Conservation (phyloP, 2,888 invertebrate genomes). For the Asteroscopus sphinx region DNA sequence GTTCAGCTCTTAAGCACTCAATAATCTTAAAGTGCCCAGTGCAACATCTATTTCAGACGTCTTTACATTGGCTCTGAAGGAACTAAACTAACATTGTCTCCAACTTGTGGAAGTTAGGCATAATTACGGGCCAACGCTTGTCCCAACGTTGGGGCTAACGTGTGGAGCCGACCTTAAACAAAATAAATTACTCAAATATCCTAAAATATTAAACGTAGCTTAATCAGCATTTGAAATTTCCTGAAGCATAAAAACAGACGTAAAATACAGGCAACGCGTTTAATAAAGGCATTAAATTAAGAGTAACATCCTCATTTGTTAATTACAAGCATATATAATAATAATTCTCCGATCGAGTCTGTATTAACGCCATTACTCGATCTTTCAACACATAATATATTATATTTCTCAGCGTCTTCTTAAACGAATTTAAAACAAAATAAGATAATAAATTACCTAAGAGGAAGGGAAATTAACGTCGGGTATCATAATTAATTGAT, state of each 20-base stretch:
- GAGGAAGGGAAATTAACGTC: conserved; percentile 53
- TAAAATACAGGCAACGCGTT: conserved; percentile 17
- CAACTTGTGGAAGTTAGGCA: too few species aligned
- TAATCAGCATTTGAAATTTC: conserved; percentile 25
- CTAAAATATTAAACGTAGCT: conserved; percentile 1
- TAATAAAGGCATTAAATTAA: conserved; percentile 34
- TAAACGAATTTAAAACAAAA: conserved; percentile 51
- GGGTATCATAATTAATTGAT: conserved; percentile 59
- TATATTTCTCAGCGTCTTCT: conserved; percentile 28
- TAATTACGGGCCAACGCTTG: too few species aligned
- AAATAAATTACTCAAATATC: background rate
- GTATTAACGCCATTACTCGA: conserved; percentile 20
- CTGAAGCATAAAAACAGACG: conserved; percentile 11
- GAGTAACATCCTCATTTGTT: conserved; percentile 38
- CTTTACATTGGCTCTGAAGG: too few species aligned
- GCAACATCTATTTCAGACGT: too few species aligned
- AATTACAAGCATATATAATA: conserved; percentile 33
- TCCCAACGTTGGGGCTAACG: too few species aligned
- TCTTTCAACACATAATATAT: conserved; percentile 17
- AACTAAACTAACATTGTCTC: too few species aligned
- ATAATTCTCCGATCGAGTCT: conserved; percentile 18
- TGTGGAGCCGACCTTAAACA: too few species aligned
- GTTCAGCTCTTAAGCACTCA: too few species aligned
- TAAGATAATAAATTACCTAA: conserved; percentile 54
- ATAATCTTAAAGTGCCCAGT: too few species aligned